phyloP scores from a whole-genome alignment of 92 coral and sea anemone species.

The Paragorgia papillata region DNA sequence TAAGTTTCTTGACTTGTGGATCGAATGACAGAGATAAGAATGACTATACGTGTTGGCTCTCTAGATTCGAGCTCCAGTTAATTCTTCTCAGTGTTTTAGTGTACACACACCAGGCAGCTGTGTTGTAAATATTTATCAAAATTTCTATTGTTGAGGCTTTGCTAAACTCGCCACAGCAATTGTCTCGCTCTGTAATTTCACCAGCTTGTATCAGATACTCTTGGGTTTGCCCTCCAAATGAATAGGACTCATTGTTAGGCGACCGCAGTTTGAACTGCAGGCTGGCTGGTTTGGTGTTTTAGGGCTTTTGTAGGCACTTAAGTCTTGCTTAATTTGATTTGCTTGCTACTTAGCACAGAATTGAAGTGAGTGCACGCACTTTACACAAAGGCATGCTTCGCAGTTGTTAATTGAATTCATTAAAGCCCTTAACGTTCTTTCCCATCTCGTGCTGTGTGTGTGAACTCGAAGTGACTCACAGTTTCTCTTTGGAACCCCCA shows the following conservation, averaged over 20 bases:
- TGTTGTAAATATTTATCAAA: slow-evolving; percentile 32
- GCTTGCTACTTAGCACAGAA: slow-evolving; percentile 31
- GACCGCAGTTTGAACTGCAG: slow-evolving; percentile 12
- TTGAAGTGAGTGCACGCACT: slow-evolving; percentile 18
- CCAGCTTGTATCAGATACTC: not conserved
- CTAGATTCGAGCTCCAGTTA: not conserved
- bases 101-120: not conserved
- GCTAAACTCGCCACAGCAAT: slow-evolving; percentile 18
- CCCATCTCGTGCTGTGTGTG: slow-evolving; percentile 27
- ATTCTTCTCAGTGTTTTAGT: not conserved
- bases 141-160: slow-evolving; percentile 4
- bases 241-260: slow-evolving; percentile 2
- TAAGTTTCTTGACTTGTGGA: too few relatives aligned
- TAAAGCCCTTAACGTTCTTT: slow-evolving; percentile 28
- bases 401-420: slow-evolving; percentile 27
- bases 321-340: slow-evolving; percentile 34
- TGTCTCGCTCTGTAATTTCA: slow-evolving; percentile 5
- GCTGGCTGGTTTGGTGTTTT: slow-evolving; percentile 23
- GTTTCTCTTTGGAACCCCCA: not conserved
- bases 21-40: too few relatives aligned
- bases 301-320: slow-evolving; percentile 5
- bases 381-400: slow-evolving; percentile 35
- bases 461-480: slow-evolving; percentile 5
- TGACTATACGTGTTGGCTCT: too few relatives aligned
- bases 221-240: not conserved